These are phyloP conservation scores for Capreolus pygargus DNA, from an alignment of 2,113 vertebrate genomes.

Conservation along the genomic window DNA sequence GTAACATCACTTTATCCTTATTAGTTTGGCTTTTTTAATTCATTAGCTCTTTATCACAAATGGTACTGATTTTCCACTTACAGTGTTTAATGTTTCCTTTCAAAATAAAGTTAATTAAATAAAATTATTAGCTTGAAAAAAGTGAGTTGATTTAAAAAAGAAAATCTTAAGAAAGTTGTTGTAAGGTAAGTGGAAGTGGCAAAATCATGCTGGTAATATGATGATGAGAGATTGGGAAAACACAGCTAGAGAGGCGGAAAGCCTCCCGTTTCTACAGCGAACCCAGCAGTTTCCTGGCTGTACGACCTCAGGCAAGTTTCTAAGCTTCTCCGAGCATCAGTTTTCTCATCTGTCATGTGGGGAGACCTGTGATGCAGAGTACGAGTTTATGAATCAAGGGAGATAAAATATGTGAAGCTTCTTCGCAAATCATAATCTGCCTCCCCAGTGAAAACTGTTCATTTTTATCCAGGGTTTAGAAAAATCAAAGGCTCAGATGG, in stretches of 20 bases:
- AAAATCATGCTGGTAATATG: rapidly evolving
- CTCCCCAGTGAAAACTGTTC: background rate
- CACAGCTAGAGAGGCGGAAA: background rate
- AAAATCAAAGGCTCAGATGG: background rate
- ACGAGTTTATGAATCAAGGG: background rate
- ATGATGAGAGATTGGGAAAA: background rate
- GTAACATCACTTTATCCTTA: background rate
- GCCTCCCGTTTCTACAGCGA: background rate
- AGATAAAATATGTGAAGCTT: background rate
- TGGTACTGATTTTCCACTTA: background rate
- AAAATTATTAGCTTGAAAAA: background rate
- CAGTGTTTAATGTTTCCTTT: background rate
- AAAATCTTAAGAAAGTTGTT: background rate
- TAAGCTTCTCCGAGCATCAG: background rate
- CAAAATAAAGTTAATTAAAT: background rate
- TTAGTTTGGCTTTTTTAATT: background rate
- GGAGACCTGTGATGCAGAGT: background rate
- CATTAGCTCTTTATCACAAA: background rate
- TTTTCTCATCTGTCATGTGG: background rate
- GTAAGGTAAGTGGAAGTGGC: background rate
- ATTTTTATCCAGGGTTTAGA: background rate
- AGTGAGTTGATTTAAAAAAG: background rate
- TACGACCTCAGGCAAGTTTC: background rate
- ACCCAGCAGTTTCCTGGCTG: background rate
- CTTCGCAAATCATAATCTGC: background rate